These are phyloP conservation scores for Festucalex cinctus DNA, from an alignment of 2,113 vertebrate genomes.

Conservation along the genomic window DNA sequence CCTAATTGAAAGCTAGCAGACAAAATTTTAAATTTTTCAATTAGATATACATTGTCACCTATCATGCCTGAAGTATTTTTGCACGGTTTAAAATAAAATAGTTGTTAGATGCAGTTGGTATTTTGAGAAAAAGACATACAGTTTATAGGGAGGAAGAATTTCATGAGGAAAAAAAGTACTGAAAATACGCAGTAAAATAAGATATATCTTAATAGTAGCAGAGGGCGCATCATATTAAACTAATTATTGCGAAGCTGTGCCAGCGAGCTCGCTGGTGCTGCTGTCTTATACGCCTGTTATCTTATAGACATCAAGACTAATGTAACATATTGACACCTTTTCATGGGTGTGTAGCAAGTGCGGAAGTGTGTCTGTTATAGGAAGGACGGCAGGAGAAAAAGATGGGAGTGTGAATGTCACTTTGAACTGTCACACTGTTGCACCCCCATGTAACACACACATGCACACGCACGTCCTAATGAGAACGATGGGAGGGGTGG, in stretches of 20 bases:
- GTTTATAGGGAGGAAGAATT: not conserved
- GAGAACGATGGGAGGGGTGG: conserved; percentile 69
- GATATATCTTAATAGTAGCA: not conserved
- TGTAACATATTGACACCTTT: conserved; percentile 52
- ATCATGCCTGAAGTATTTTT: conserved; percentile 40
- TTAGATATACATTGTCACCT: conserved; percentile 14
- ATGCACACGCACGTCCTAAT: conserved; percentile 68
- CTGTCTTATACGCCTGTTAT: conserved; percentile 14
- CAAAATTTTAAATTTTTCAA: conserved; percentile 2
- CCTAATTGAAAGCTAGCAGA: not conserved
- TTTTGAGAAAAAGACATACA: conserved; percentile 13
- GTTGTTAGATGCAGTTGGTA: conserved; percentile 32
- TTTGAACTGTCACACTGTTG: conserved; percentile 80
- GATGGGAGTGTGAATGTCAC: conserved; percentile 78
- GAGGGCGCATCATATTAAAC: not conserved
- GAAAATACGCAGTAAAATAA: not conserved
- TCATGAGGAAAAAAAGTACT: conserved; percentile 22
- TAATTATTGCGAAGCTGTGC: conserved; percentile 6
- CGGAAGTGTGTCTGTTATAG: conserved; percentile 53
- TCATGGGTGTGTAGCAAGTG: conserved; percentile 61
- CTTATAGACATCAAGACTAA: conserved; percentile 36
- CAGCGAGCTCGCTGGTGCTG: conserved; percentile 1
- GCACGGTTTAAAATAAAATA: conserved; percentile 38
- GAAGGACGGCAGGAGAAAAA: conserved; percentile 57
- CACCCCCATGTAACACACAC: conserved; percentile 31